Conservation (phyloP, 2,113 vertebrate species). For the Corvus cornix region DNA sequence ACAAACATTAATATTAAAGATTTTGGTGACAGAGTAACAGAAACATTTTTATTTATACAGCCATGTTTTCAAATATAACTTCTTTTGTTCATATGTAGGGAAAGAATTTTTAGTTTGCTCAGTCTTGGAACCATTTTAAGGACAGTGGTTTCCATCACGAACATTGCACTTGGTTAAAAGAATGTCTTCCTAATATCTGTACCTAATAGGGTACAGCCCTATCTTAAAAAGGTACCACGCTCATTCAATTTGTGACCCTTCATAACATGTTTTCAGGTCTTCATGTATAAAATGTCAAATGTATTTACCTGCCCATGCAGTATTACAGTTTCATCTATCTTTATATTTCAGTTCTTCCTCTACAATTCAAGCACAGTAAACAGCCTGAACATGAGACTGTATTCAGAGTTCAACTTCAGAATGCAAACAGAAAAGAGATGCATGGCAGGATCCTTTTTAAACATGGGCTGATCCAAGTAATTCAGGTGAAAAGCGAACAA, state of each 20-base stretch:
- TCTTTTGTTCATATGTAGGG: neutral
- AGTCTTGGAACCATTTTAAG: neutral
- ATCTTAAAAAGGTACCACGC: neutral
- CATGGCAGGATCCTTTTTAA: slow-evolving; percentile 24
- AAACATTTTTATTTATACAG: neutral
- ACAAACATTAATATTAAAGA: neutral
- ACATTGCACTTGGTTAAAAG: neutral
- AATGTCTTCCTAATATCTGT: neutral
- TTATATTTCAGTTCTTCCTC: slow-evolving; percentile 56
- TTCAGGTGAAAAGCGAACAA: slow-evolving; percentile 52
- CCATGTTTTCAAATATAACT: neutral
- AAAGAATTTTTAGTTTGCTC: neutral
- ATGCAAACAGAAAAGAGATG: slow-evolving; percentile 8
- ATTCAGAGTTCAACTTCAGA: slow-evolving; percentile 38
- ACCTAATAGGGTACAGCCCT: neutral
- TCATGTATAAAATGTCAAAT: neutral
- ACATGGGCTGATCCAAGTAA: neutral
- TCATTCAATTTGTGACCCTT: neutral
- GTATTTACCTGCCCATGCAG: slow-evolving; percentile 33
- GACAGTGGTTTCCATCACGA: neutral
- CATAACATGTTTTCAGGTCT: neutral
- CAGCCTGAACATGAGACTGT: neutral
- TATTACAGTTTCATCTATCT: slow-evolving; percentile 38
- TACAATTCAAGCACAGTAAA: slow-evolving; percentile 42
- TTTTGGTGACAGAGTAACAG: neutral